These are phyloP conservation scores for Styela plicata DNA, from an alignment of 23 tunicate species.

Conservation along the genomic window DNA sequence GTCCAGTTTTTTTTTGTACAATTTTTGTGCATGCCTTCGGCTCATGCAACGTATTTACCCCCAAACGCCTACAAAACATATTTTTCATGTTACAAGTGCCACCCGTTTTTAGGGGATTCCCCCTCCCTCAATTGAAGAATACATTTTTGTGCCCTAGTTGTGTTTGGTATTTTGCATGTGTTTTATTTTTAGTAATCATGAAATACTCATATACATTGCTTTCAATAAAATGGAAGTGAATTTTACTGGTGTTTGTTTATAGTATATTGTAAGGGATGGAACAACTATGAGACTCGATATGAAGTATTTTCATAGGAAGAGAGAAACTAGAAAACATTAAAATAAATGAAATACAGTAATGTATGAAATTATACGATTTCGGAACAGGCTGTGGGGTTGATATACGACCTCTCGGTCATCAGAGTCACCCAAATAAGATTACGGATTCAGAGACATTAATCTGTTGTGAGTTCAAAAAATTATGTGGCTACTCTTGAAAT, in stretches of 20 bases:
- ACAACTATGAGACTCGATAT: background rate
- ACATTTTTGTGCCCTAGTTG: background rate
- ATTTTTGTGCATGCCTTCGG: background rate
- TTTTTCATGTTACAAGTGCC: background rate
- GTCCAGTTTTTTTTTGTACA: background rate
- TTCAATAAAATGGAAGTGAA: background rate
- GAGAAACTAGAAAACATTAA: too few species aligned
- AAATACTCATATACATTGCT: background rate
- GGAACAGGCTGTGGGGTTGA: background rate
- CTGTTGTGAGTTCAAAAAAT: too few species aligned
- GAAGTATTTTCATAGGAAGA: too few species aligned
- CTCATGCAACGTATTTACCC: background rate
- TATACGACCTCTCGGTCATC: background rate
- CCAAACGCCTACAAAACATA: background rate
- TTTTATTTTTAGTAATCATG: background rate
- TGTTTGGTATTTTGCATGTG: background rate
- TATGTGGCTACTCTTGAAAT: too few species aligned
- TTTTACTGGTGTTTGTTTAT: background rate
- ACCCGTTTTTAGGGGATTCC: background rate
- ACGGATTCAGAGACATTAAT: too few species aligned
- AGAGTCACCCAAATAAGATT: background rate
- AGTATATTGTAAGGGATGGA: background rate
- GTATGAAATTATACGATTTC: too few species aligned
- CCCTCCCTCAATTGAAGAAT: background rate
- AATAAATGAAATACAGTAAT: too few species aligned